A percentile compares a stretch with the other conserved stretches of the same genome.
These are phyloP conservation scores for Pyrgus malvae DNA, from an alignment of 2,888 invertebrate genomes.

Conservation along the genomic window DNA sequence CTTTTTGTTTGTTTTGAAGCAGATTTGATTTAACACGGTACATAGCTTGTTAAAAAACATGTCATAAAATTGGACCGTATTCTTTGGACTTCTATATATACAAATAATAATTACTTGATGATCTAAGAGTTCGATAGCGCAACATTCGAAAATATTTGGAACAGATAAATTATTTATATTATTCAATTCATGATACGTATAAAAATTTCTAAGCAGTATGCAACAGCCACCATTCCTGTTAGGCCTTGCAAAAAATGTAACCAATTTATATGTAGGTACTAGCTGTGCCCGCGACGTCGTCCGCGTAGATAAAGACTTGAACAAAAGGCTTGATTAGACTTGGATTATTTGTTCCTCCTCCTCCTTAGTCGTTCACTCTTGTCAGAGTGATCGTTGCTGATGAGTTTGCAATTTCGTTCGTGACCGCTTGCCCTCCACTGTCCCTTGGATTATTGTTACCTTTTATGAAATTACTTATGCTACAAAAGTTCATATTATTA, in stretches of 20 bases:
- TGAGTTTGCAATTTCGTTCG: too few species aligned
- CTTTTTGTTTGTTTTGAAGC: conserved; percentile 11
- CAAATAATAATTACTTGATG: conserved; percentile 20
- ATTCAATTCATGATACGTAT: not conserved
- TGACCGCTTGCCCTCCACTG: too few species aligned
- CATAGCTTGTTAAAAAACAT: conserved; percentile 12
- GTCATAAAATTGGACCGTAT: not conserved
- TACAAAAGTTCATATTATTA: too few species aligned
- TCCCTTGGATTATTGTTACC: too few species aligned
- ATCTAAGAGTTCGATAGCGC: conserved; percentile 24
- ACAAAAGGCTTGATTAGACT: too few species aligned
- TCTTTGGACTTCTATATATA: conserved; percentile 27
- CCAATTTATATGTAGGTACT: conserved; percentile 23
- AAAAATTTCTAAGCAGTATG: conserved; percentile 9
- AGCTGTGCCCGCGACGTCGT: too few species aligned
- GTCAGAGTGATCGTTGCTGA: too few species aligned
- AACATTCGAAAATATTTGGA: conserved; percentile 23
- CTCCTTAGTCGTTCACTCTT: too few species aligned
- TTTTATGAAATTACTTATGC: too few species aligned
- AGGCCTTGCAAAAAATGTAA: conserved; percentile 6
- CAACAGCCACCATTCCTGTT: conserved; percentile 29
- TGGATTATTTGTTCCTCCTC: too few species aligned
- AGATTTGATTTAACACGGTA: conserved; percentile 2
- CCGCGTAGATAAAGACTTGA: too few species aligned
- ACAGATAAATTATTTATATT: not conserved